Percentiles rank a stretch among this genome's conserved stretches.
These are phyloP conservation scores for Argya squamiceps DNA, from an alignment of 2,797 vertebrate species.

Conservation along the genomic window DNA sequence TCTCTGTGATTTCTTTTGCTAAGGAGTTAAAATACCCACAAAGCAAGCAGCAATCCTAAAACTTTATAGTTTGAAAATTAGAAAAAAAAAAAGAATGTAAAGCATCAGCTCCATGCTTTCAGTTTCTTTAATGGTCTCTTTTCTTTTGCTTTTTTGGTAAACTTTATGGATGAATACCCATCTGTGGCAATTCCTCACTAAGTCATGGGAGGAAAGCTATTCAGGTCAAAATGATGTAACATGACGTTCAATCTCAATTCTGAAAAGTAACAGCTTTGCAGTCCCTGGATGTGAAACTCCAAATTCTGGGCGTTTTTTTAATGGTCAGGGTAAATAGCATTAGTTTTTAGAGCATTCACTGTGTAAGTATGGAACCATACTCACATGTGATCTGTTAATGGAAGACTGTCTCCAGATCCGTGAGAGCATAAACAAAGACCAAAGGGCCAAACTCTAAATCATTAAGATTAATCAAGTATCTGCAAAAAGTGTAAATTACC, in stretches of 20 bases:
- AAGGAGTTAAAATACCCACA: background rate
- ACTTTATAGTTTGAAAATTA: background rate
- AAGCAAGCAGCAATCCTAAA: background rate
- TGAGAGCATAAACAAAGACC: background rate
- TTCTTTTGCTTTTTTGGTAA: background rate
- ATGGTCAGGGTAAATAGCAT: background rate
- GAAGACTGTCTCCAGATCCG: background rate
- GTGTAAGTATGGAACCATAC: background rate
- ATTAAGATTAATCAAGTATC: background rate
- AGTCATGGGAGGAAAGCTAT: background rate
- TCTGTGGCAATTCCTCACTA: background rate
- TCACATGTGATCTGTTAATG: background rate
- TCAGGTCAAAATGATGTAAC: background rate
- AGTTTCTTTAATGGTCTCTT: background rate
- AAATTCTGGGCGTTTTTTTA: background rate
- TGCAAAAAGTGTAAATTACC: background rate
- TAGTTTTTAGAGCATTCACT: background rate
- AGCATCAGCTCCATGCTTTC: background rate
- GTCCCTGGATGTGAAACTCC: background rate
- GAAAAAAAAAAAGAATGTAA: background rate
- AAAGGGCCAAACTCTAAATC: background rate
- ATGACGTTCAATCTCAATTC: background rate
- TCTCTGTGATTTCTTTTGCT: background rate
- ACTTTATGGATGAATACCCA: background rate
- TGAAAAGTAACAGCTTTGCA: background rate